phyloP scores from a whole-genome alignment of 2,888 invertebrate species.

The Lasioglossum villosulum region DNA sequence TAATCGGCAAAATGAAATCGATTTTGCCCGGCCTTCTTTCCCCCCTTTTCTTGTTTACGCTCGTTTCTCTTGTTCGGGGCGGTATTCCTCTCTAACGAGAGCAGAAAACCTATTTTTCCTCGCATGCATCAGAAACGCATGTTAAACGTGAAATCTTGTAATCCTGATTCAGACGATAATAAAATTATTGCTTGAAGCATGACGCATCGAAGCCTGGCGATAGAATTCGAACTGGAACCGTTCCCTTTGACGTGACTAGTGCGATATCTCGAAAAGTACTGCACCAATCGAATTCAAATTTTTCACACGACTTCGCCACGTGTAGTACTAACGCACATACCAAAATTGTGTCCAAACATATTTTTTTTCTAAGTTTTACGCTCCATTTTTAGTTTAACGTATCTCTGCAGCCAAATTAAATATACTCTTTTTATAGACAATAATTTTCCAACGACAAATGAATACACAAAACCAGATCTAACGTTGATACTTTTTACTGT shows the following conservation, averaged over 20 bases:
- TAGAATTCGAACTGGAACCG: background rate
- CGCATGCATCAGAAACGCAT: background rate
- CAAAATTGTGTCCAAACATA: background rate
- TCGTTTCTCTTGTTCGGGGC: background rate
- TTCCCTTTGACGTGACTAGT: background rate
- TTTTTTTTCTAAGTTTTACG: background rate
- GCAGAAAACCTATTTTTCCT: background rate
- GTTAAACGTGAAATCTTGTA: background rate
- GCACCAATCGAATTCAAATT: background rate
- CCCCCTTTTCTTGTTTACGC: slow-evolving; percentile 3
- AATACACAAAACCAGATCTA: background rate
- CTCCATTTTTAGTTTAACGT: too few relatives aligned
- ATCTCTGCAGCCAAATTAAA: too few relatives aligned
- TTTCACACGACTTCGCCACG: background rate
- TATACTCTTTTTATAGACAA: background rate
- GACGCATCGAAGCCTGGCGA: background rate
- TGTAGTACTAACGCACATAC: background rate
- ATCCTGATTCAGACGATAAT: background rate
- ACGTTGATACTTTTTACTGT: background rate
- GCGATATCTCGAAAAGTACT: background rate
- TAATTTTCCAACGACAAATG: background rate
- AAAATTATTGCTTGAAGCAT: background rate
- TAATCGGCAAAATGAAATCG: slow-evolving; percentile 44
- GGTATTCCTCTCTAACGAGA: background rate
- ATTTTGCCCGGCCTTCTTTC: slow-evolving; percentile 7